Base-by-base conservation (phyloP, 2,888 invertebrate genomes). In the Pachydiplax longipennis region DNA sequence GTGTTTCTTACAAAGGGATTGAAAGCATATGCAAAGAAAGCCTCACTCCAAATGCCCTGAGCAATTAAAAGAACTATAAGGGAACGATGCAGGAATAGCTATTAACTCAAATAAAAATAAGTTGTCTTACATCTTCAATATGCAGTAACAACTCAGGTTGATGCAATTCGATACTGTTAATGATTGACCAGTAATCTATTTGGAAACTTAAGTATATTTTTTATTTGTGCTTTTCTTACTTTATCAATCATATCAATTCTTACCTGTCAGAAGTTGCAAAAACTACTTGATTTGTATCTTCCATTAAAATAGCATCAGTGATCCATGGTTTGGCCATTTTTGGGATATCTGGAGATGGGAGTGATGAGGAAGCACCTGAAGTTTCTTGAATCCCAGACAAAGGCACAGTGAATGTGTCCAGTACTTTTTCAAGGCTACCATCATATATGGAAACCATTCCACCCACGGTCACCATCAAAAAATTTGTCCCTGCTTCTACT, bases 271-370 rank as follows among this genome's bases (percentile, higher is more conserved):
- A 87, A 37, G 22, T 61, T 15, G 87, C 87, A 65, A 87, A 87
- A 87, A 87, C n/a, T 22, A 87, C 22, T 37, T 58, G 35, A 35
- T 35, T 25, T 13, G 35, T 18, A 22, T 87, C 87, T 61, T 87
- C 37, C 87, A 87, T 87, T 13, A 65, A 65, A 37, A 37, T 40
- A 61, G 48, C 65, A 65, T 87, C 87, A 5, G 87, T 65, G 35
- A 87, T n/a, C 87, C 87, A 87, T 37, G 65, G 87, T n/a, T 40
- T 58, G 18, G 83, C 83, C 13, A 53, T 35, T 61, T 83, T 83
- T 83, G 83, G 35, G 8, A 3, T 3, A 40, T 15, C 0, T 58
- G 58, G n/a, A n/a, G n/a, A 5, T 40, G 81, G n/a, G 12, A 22
- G 35, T 10, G 15, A 12, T 15, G 10, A 15, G 8, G 5, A 5